phyloP scores from a whole-genome alignment of 2,888 invertebrate genomes.

The Chaetogeoica ovagalla region DNA sequence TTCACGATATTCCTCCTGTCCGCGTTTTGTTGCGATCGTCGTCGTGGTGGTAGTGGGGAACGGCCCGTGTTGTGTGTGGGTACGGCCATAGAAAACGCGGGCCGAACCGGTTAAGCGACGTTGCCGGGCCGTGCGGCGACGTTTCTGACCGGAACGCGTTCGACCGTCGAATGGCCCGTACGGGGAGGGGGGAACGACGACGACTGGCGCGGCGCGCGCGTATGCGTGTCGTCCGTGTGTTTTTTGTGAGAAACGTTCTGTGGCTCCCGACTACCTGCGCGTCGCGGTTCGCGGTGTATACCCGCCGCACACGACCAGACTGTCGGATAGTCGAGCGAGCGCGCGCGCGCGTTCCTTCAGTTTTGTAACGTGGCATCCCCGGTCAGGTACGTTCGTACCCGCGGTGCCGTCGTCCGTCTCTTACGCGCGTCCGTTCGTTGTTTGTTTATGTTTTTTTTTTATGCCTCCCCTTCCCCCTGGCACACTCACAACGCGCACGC shows the following conservation, averaged over 20 bases:
- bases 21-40: neutral
- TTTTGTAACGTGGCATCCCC: conserved; percentile 51
- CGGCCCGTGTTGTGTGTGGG: neutral
- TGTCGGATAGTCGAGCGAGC: neutral
- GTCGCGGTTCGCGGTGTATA: neutral
- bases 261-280: no score
- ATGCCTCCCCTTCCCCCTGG: no score
- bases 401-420: neutral
- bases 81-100: conserved; percentile 44
- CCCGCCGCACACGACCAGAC: neutral
- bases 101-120: conserved; percentile 49
- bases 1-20: neutral
- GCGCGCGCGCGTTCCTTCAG: conserved; percentile 39
- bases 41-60: neutral
- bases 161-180: neutral
- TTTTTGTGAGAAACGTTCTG: no score
- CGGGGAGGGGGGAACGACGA: neutral
- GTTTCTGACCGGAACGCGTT: conserved; percentile 52
- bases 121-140: conserved; percentile 47
- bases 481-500: no score
- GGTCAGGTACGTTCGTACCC: conserved; percentile 26
- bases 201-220: neutral
- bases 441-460: no score
- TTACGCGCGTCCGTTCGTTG: neutral
- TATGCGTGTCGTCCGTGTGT: neutral